Conservation (phyloP, 2,888 invertebrate species). For the Marronus borbonicus region DNA sequence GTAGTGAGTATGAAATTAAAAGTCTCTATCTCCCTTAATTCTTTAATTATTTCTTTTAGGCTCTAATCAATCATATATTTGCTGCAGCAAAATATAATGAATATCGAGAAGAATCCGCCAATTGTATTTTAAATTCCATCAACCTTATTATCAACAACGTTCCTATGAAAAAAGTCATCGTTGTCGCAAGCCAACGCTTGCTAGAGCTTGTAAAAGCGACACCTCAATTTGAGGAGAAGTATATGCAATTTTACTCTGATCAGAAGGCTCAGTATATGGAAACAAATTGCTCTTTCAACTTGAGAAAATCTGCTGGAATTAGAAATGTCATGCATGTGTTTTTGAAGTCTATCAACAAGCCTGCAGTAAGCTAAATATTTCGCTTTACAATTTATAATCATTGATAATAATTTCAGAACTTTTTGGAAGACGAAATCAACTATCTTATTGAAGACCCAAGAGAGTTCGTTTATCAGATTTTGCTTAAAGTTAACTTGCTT, state of each 20-base stretch:
- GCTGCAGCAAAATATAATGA: neutral
- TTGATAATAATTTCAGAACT: constrained; percentile 8
- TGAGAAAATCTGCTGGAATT: constrained; percentile 28
- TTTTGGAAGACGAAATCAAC: constrained; percentile 3
- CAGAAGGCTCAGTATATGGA: constrained; percentile 8
- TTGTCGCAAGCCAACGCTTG: neutral
- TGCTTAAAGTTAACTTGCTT: constrained; percentile 4
- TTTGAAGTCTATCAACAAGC: neutral
- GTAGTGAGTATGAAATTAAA: constrained; percentile 2
- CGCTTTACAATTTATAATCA: neutral
- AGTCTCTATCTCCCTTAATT: neutral
- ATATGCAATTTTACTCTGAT: constrained; percentile 2
- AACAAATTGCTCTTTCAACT: neutral
- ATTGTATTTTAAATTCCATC: neutral
- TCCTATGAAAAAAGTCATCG: constrained; percentile 26
- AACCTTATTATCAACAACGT: neutral
- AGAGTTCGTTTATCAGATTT: neutral
- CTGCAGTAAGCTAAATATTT: neutral
- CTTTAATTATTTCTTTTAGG: constrained; percentile 10
- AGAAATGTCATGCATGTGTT: constrained; percentile 4
- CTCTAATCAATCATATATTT: constrained; percentile 3
- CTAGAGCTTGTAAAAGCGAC: constrained; percentile 5
- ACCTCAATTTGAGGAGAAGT: constrained; percentile 2
- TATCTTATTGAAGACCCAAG: neutral
- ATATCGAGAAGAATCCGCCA: neutral